Base-by-base conservation (phyloP, 2,113 vertebrate species). In the Ptilorrhoa leucosticta region DNA sequence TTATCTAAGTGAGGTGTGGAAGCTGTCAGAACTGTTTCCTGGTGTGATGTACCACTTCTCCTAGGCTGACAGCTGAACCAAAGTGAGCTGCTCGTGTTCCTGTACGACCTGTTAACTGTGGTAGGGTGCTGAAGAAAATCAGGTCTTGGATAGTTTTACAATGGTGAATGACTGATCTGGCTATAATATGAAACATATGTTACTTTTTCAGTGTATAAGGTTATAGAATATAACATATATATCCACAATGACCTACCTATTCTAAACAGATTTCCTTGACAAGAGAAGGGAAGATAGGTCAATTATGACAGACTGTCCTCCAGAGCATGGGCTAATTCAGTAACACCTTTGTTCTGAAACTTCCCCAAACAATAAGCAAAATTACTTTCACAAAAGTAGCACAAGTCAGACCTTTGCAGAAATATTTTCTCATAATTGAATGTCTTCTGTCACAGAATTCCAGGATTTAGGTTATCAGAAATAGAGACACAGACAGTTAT, bases 41-140 rank as follows among this genome's bases (percentile, higher is more conserved):
- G 11, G 5, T 63, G 27, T 3, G 3, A 51, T 0, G 1, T 23
- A n/a, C 5, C 26, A 60, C 42, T 30, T 82, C 51, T 58, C 10
- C 24, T 37, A 40, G 47, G 20, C 56, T 82, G 39, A 73, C 54
- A 58, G 13, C 3, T 65, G 63, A 89, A 57, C 40, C 14, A 73
- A 72, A 70, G 17, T 24, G 27, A 53, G 33, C 14, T 64, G 33
- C 42, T 65, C 2, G 6, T 78, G 16, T 56, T 65, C 22, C 2
- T 6, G 35, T 58, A 51, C 13, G 58, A 33, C 6, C 8, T 68
- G 11, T 44, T 63, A 70, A 40, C 24, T 53, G 9, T 26, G 23
- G 19, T 26, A 51, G 10, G 35, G 4, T 45, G 5, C 53, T 65
- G 60, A 76, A 68, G 48, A 78, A 65, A 89, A 81, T 27, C 2